These are phyloP conservation scores for Clitarchus hookeri DNA, from an alignment of 2,888 invertebrate species.

Conservation along the genomic window DNA sequence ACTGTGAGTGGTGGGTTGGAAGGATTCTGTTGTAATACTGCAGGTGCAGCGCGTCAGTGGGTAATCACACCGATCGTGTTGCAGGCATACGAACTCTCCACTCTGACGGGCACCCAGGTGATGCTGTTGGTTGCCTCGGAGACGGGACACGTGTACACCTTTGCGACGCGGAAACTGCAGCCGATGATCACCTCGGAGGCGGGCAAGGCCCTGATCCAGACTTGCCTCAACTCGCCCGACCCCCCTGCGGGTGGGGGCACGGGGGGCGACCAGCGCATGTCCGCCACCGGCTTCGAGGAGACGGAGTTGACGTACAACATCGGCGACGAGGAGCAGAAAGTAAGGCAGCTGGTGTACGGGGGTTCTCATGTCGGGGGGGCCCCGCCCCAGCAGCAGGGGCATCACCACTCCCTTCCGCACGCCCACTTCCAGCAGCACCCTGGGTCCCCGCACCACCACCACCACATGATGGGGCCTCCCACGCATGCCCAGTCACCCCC, in stretches of 20 bases:
- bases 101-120: constrained; percentile 98
- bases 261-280: constrained; percentile 93
- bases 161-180: constrained; percentile 96
- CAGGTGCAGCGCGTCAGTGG: too few species aligned
- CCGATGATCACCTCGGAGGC: constrained; percentile 99
- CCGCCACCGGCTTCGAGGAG: constrained; percentile 97
- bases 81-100: constrained; percentile 98
- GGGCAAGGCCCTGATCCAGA: constrained; percentile 97
- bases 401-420: constrained; percentile 48
- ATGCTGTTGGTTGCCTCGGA: constrained; percentile 99
- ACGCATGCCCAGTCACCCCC: constrained; percentile 61
- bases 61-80: not conserved
- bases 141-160: constrained; percentile 99
- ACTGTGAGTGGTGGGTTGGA: too few species aligned
- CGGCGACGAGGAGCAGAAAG: constrained; percentile 94
- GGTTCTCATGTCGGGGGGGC: constrained; percentile 57
- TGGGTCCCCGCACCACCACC: constrained; percentile 60
- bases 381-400: constrained; percentile 39
- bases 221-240: constrained; percentile 97
- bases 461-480: constrained; percentile 67
- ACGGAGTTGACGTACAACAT: constrained; percentile 97
- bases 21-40: too few species aligned
- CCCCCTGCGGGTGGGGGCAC: constrained; percentile 61
- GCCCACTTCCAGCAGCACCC: constrained; percentile 55
- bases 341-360: constrained; percentile 93